These are phyloP conservation scores for Oncopodura yosiiana DNA, from an alignment of 1,140 invertebrate genomes.

Conservation along the genomic window DNA sequence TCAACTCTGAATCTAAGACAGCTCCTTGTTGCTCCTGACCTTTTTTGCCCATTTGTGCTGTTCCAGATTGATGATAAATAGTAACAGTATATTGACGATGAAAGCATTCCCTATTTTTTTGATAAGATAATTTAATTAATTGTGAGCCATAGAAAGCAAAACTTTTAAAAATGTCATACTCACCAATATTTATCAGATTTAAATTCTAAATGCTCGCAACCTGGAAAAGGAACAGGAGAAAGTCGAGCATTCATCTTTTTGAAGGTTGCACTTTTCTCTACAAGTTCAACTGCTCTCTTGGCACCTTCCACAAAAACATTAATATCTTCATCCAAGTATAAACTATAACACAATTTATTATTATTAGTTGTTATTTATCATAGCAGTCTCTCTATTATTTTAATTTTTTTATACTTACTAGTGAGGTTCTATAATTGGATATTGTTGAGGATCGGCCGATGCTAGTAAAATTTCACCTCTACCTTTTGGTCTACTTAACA, in stretches of 20 bases:
- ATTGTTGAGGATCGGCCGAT: conserved; percentile 46
- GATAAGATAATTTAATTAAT: background rate
- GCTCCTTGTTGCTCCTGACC: conserved; percentile 50
- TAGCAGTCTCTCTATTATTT: too few species aligned
- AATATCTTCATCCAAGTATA: conserved; percentile 37
- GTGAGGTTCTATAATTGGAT: conserved; percentile 56
- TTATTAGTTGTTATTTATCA: too few species aligned
- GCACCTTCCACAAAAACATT: conserved; percentile 37
- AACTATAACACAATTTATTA: too few species aligned
- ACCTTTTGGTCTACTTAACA: conserved; percentile 38
- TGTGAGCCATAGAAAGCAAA: background rate
- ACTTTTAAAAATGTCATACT: conserved; percentile 34
- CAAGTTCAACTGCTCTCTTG: conserved; percentile 13
- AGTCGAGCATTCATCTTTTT: conserved; percentile 51
- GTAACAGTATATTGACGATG: conserved; percentile 71
- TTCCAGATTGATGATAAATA: conserved; percentile 71
- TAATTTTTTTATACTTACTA: conserved; percentile 50
- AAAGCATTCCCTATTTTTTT: conserved; percentile 47
- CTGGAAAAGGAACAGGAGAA: conserved; percentile 58
- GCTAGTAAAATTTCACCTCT: conserved; percentile 48
- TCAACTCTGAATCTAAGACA: conserved; percentile 46
- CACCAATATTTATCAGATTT: conserved; percentile 46
- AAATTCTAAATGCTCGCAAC: conserved; percentile 42
- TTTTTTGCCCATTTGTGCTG: conserved; percentile 54
- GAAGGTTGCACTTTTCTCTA: conserved; percentile 9